These are phyloP conservation scores for Lucinisca nassula DNA, from an alignment of 2,888 invertebrate genomes.

Conservation along the genomic window DNA sequence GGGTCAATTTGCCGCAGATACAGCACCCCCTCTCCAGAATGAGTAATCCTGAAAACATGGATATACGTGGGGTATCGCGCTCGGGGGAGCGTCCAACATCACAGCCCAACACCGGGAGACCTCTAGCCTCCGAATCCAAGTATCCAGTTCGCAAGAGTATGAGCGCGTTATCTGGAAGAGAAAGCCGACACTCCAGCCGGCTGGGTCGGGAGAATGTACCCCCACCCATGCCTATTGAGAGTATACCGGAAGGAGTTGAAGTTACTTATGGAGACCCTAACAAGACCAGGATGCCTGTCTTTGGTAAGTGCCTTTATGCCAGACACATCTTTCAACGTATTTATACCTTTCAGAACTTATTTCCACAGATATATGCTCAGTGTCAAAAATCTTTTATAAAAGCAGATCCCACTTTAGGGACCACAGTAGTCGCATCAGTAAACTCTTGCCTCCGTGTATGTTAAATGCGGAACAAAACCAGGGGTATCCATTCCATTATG, in stretches of 20 bases:
- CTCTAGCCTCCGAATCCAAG: conserved; percentile 80
- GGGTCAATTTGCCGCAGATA: conserved; percentile 82
- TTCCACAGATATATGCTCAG: no score
- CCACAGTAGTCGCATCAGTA: no score
- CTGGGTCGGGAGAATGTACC: conserved; percentile 51
- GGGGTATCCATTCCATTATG: no score
- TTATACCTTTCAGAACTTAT: no score
- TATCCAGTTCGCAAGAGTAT: conserved; percentile 77
- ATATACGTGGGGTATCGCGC: conserved; percentile 83
- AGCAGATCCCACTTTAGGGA: no score
- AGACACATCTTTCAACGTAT: no score
- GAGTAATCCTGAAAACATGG: conserved; percentile 83
- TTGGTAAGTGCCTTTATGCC: no score
- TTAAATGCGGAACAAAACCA: no score
- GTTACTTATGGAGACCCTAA: conserved; percentile 84
- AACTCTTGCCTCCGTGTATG: no score
- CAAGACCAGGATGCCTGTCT: conserved; percentile 85
- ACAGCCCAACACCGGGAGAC: conserved; percentile 77
- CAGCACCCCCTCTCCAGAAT: conserved; percentile 86
- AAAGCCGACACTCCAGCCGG: conserved; percentile 70
- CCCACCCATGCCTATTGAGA: conserved; percentile 69
- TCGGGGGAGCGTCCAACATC: conserved; percentile 78
- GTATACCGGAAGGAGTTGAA: conserved; percentile 86
- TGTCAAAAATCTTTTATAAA: no score
- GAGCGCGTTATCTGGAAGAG: conserved; percentile 75